These are phyloP conservation scores for Thalassarche chlororhynchos DNA, from an alignment of 2,113 vertebrate genomes.

Conservation along the genomic window DNA sequence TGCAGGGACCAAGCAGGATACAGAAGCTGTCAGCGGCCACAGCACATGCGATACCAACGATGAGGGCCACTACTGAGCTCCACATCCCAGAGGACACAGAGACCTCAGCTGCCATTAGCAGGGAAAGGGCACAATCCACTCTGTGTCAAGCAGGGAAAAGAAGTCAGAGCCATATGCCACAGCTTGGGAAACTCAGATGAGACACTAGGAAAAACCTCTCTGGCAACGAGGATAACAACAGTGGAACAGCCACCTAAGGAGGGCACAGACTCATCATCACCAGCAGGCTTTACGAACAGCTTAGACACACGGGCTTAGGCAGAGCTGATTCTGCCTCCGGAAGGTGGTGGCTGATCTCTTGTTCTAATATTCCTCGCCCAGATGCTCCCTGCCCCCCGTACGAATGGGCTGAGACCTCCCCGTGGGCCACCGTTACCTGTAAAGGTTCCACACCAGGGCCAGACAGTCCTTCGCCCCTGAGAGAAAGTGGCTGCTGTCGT, in stretches of 20 bases:
- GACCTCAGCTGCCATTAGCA: background rate
- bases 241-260: background rate
- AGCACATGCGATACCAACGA: accelerated
- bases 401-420: accelerated
- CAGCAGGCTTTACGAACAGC: background rate
- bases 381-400: background rate
- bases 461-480: conserved; percentile 94
- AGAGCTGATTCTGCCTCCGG: background rate
- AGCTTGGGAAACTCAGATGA: background rate
- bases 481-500: conserved; percentile 93
- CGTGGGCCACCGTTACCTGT: conserved; percentile 72
- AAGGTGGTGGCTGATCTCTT: background rate
- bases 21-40: accelerated
- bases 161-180: background rate
- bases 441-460: conserved; percentile 90
- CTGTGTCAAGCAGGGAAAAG: background rate
- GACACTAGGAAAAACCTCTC: background rate
- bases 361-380: background rate
- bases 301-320: background rate
- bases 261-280: background rate
- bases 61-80: background rate
- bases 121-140: background rate
- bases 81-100: background rate
- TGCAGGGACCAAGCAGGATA: background rate
- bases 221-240: accelerated